Evolutionary conservation across 1,140 invertebrate species (phyloP), one percentile per base, ranked within the genome.

Genomic region (Portunus trituberculatus): DNA sequence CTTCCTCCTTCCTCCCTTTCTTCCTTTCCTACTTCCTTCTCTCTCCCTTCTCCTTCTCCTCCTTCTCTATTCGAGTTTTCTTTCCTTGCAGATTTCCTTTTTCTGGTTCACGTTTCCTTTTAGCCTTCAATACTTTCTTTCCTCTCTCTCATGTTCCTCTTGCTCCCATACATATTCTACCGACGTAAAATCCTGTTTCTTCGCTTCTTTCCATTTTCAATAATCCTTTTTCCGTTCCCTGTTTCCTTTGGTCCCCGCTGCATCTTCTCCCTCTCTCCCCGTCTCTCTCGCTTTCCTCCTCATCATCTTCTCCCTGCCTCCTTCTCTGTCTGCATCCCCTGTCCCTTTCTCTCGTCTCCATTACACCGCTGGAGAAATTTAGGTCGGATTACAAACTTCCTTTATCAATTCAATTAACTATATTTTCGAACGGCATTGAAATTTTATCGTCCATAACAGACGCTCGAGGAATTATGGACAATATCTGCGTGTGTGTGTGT

Each of bases 341-440:
- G 20, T 59, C n/a, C 25, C 67, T n/a, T 76, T 20, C 67, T 76
- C 67, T 25, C 6, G 67, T 76, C 67, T 76, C 67, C n/a, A 76
- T 76, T 76, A 76, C 25, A 76, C 67, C 67, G 25, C 20, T n/a
- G 25, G 67, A 76, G 67, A 76, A 76, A 76, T n/a, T 76, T 76
- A 76, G 67, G 67, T 76, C 67, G 67, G 67, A 76, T 76, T 76
- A 76, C 67, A 76, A 76, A 76, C 67, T 76, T 76, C 67, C 67
- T 76, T 76, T 76, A 76, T 76, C 67, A 76, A 76, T 76, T 76
- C 67, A 76, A 76, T 76, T 76, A 76, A 76, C 67, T 76, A 76
- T 76, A 76, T 76, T 76, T 76, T 76, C 67, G 67, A 76, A 76
- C 67, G 67, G 67, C 67, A 76, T 76, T 76, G 67, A 76, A 76